Conservation (phyloP, 1,140 invertebrate species). For the Leguminivora glycinivorella region DNA sequence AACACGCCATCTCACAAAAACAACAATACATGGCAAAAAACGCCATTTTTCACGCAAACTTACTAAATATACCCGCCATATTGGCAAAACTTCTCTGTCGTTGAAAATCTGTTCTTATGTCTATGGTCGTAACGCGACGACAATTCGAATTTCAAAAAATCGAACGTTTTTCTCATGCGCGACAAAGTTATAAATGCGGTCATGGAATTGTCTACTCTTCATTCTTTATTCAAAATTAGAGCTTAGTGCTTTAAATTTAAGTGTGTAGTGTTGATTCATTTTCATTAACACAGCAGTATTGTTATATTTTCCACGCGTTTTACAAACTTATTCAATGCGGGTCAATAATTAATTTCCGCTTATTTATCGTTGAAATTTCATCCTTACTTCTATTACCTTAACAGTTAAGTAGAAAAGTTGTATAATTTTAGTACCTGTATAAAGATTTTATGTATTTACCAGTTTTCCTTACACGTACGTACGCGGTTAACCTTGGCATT, state of each 20-base stretch:
- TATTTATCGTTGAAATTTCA: neutral
- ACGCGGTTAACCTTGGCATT: conserved; percentile 15
- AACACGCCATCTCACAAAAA: neutral
- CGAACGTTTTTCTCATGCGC: neutral
- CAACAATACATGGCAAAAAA: conserved; percentile 12
- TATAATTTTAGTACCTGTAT: neutral
- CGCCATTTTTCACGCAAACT: neutral
- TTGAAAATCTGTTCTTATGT: neutral
- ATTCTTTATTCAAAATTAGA: neutral
- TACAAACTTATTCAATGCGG: neutral
- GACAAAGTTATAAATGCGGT: neutral
- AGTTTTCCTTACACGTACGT: conserved; percentile 10
- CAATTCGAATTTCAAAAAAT: neutral
- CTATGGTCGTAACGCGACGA: neutral
- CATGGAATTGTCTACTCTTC: neutral
- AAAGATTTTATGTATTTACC: conserved; percentile 4
- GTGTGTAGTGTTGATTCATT: neutral
- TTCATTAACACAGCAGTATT: neutral
- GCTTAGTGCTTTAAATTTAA: neutral
- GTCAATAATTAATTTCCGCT: neutral
- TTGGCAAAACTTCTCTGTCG: neutral
- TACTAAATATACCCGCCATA: neutral
- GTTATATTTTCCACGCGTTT: neutral
- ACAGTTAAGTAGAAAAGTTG: neutral
- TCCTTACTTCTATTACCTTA: neutral